Evolutionary conservation across 2,888 invertebrate genomes (phyloP).

Genomic region (Xanthorhoe spadicearia): DNA sequence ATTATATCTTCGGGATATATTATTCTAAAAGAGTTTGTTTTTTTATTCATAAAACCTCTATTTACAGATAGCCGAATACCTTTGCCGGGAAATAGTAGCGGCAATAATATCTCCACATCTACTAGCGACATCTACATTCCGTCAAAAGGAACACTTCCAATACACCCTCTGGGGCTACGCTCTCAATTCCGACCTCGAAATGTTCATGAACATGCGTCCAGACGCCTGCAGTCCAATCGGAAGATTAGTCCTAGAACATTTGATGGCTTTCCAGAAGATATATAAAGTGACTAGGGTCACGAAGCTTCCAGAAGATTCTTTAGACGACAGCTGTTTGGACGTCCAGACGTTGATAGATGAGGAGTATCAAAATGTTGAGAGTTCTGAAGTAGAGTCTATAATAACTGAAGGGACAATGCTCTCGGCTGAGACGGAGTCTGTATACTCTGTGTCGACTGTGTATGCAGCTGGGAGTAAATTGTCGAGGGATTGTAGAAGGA

Average conservation of each 20-base stretch:
- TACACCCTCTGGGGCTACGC: constrained; percentile 85
- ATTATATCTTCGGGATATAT: too few species aligned
- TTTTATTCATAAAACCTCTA: not conserved
- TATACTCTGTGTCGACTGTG: constrained; percentile 75
- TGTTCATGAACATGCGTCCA: constrained; percentile 84
- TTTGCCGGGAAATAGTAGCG: constrained; percentile 86
- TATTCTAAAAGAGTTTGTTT: not conserved
- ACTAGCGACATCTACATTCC: constrained; percentile 76
- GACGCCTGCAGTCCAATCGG: constrained; percentile 85
- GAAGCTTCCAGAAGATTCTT: constrained; percentile 63
- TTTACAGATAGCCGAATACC: constrained; percentile 84
- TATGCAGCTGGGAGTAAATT: constrained; percentile 68
- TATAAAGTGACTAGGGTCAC: constrained; percentile 68
- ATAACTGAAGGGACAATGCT: constrained; percentile 72
- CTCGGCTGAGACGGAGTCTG: constrained; percentile 75
- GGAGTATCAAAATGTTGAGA: constrained; percentile 78
- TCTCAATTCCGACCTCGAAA: constrained; percentile 83
- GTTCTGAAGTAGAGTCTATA: constrained; percentile 72
- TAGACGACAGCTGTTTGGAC: constrained; percentile 73
- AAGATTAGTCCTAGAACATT: constrained; percentile 80
- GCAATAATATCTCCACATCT: constrained; percentile 81
- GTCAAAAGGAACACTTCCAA: constrained; percentile 81
- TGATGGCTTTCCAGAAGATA: constrained; percentile 81
- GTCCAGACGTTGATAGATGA: constrained; percentile 77
- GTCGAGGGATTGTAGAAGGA: constrained; percentile 71